These are phyloP conservation scores for Chlorocebus sabaeus DNA, from an alignment of 2,113 vertebrate genomes.

Conservation along the genomic window DNA sequence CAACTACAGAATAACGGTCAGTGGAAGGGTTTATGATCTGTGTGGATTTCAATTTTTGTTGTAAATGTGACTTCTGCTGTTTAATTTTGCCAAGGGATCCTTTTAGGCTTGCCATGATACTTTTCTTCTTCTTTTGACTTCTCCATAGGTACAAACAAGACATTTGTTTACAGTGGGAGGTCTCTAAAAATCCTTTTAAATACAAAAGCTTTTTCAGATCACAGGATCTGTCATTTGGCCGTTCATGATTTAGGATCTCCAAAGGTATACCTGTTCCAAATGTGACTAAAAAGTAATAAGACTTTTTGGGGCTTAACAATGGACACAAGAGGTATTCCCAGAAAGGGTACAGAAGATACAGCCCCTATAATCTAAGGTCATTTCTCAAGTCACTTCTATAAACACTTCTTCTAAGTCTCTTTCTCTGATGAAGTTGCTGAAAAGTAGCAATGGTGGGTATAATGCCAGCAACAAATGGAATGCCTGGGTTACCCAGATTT, in stretches of 20 bases:
- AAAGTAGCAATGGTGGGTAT: background rate
- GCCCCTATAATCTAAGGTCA: background rate
- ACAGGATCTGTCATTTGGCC: background rate
- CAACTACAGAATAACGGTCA: background rate
- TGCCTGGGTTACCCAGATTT: background rate
- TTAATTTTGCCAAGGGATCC: background rate
- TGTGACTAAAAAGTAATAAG: background rate
- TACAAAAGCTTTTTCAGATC: background rate
- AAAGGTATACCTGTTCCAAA: background rate
- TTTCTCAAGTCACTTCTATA: no score
- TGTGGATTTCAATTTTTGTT: constrained; percentile 17
- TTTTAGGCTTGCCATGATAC: background rate
- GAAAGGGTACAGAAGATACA: background rate
- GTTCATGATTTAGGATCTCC: background rate
- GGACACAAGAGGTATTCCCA: background rate
- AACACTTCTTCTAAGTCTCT: no score
- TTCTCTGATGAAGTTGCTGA: background rate
- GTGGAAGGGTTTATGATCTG: background rate
- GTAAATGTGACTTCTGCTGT: background rate
- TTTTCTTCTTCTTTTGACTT: background rate
- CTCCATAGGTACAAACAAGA: background rate
- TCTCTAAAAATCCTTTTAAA: background rate
- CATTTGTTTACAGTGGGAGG: background rate
- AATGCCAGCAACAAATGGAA: background rate
- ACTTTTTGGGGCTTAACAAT: background rate